Conservation (phyloP, 2,797 vertebrate genomes). For the Nothura maculosa region DNA sequence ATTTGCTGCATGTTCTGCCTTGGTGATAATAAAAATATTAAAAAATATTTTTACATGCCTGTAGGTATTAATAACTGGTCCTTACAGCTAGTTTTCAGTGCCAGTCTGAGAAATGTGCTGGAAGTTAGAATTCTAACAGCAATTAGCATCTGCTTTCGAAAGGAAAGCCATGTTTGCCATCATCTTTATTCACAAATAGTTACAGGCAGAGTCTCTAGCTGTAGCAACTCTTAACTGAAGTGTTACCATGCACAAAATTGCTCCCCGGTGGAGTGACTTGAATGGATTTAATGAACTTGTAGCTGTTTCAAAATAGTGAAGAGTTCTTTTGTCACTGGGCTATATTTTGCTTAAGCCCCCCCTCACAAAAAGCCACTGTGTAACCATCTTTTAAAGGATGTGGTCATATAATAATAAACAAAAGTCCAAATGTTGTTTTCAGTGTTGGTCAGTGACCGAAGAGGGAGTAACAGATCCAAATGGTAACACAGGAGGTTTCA, state of each 20-base stretch:
- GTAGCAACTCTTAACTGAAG: not conserved
- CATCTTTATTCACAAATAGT: not conserved
- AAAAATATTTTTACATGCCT: accelerated
- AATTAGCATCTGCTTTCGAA: not conserved
- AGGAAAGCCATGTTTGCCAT: not conserved
- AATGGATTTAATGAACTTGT: not conserved
- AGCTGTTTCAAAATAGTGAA: not conserved
- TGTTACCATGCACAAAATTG: too few relatives aligned
- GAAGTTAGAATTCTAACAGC: accelerated
- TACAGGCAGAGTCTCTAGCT: not conserved
- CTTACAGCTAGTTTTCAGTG: not conserved
- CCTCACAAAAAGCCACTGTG: not conserved
- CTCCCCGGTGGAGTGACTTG: too few relatives aligned
- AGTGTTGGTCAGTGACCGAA: too few relatives aligned
- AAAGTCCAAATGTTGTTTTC: not conserved
- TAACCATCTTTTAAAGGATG: not conserved
- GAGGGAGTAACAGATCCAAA: too few relatives aligned
- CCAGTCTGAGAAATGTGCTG: not conserved
- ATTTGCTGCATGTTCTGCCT: not conserved
- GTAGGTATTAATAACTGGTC: not conserved
- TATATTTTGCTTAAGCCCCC: not conserved
- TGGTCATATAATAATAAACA: not conserved
- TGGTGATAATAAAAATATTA: not conserved
- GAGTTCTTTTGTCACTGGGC: not conserved
- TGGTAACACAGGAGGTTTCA: too few relatives aligned